phyloP scores from a whole-genome alignment of 1,140 invertebrate genomes.

The Drosophila azteca region DNA sequence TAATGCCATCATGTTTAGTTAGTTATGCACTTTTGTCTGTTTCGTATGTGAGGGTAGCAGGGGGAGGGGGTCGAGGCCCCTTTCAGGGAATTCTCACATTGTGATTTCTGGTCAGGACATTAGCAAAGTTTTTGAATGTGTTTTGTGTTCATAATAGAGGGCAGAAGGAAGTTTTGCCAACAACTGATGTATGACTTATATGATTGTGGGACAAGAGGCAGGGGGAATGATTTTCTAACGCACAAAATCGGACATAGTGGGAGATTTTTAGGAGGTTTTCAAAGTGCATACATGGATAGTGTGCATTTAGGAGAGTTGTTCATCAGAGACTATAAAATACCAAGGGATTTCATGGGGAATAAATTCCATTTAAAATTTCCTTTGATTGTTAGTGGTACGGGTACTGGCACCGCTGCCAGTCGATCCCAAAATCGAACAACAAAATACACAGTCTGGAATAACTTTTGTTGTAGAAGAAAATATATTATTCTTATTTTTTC shows the following conservation, averaged over 20 bases:
- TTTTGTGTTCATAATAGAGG: not conserved
- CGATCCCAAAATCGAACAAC: no score
- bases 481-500: no score
- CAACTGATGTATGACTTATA: slow-evolving; percentile 36
- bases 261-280: no score
- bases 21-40: slow-evolving; percentile 60
- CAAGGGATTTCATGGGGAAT: no score
- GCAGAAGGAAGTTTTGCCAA: slow-evolving; percentile 19
- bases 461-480: no score
- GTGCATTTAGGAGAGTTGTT: no score
- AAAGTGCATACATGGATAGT: no score
- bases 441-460: no score
- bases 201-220: slow-evolving; percentile 25
- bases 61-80: slow-evolving; percentile 7
- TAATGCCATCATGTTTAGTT: slow-evolving; percentile 63
- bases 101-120: slow-evolving; percentile 41
- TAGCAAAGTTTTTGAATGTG: slow-evolving; percentile 41
- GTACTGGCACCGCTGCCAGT: no score
- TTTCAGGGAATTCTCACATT: slow-evolving; percentile 36
- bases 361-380: no score
- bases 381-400: no score
- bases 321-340: no score
- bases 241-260: slow-evolving; percentile 4
- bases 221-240: slow-evolving; percentile 2
- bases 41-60: not conserved